Conservation (phyloP, 1,140 invertebrate species). For the Lepidurus couesii region DNA sequence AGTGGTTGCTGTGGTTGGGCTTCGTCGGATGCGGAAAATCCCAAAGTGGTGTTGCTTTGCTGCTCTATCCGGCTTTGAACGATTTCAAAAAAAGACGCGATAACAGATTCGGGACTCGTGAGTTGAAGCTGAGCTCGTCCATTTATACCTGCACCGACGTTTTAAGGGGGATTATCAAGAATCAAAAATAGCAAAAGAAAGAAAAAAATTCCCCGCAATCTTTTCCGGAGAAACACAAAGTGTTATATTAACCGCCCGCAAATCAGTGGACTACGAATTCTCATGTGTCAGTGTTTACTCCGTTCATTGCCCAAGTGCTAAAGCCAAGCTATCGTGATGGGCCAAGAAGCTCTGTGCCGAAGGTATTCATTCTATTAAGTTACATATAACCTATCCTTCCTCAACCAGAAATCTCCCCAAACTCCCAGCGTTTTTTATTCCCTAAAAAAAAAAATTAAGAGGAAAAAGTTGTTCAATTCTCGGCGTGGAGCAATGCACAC, state of each 20-base stretch:
- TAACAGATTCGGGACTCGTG: too few species aligned
- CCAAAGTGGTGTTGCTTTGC: background rate
- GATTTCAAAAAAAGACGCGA: background rate
- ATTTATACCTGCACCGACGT: too few species aligned
- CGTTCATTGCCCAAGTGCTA: background rate
- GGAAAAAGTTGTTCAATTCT: too few species aligned
- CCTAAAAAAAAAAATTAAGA: too few species aligned
- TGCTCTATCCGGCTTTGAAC: background rate
- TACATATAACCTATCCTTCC: too few species aligned
- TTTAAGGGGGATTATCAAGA: background rate
- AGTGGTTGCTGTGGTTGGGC: conserved; percentile 10
- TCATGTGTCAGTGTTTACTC: background rate
- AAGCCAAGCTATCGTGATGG: background rate
- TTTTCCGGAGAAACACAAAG: background rate
- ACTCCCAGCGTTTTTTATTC: too few species aligned
- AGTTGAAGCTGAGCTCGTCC: too few species aligned
- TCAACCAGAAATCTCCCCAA: too few species aligned
- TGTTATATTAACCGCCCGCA: too few species aligned
- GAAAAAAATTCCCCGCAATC: background rate
- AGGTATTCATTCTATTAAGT: background rate
- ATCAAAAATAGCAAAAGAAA: background rate
- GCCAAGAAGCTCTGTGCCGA: background rate
- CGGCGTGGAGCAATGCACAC: too few species aligned
- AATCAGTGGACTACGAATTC: background rate
- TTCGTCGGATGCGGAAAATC: too few species aligned